A percentile compares a stretch with the other conserved stretches of the same genome.
phyloP scores from a whole-genome alignment of 2,888 invertebrate genomes.

The Platynereis dumerilii region DNA sequence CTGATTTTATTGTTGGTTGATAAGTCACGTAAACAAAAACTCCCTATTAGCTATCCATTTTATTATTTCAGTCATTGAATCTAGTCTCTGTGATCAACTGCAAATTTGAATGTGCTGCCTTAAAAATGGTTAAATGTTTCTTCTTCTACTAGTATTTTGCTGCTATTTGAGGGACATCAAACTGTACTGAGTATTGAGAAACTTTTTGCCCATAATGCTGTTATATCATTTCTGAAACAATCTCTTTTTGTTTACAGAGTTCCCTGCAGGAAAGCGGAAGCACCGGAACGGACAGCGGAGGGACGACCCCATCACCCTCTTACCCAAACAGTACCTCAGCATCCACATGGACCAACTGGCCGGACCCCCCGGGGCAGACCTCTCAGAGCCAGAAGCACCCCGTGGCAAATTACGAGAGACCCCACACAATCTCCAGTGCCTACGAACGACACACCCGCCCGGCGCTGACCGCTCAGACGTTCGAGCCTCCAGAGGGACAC shows the following conservation, averaged over 20 bases:
- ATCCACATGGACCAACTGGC: slow-evolving; percentile 60
- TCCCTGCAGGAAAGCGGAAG: slow-evolving; percentile 42
- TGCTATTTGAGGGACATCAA: no score
- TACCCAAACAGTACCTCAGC: slow-evolving; percentile 63
- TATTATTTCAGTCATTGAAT: no score
- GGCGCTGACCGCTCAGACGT: slow-evolving; percentile 85
- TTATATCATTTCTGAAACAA: no score
- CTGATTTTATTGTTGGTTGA: no score
- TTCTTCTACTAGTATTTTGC: no score
- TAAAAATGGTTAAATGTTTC: no score
- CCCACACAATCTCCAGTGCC: slow-evolving; percentile 91
- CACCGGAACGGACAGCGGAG: slow-evolving; percentile 25
- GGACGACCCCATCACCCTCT: slow-evolving; percentile 56
- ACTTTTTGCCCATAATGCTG: no score
- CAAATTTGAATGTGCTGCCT: no score
- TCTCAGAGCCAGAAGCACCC: slow-evolving; percentile 45
- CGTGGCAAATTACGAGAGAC: slow-evolving; percentile 69
- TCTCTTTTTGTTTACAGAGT: slow-evolving; percentile 35
- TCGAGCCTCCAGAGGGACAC: slow-evolving; percentile 74
- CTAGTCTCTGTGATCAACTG: no score
- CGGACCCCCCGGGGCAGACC: slow-evolving; percentile 44
- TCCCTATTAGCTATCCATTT: no score
- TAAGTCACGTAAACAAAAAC: no score
- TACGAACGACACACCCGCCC: slow-evolving; percentile 86
- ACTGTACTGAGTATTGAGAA: no score